A percentile compares a stretch with the other conserved stretches of the same genome.
phyloP scores from a whole-genome alignment of 2,113 vertebrate genomes.

The Drymodes brunneopygia region DNA sequence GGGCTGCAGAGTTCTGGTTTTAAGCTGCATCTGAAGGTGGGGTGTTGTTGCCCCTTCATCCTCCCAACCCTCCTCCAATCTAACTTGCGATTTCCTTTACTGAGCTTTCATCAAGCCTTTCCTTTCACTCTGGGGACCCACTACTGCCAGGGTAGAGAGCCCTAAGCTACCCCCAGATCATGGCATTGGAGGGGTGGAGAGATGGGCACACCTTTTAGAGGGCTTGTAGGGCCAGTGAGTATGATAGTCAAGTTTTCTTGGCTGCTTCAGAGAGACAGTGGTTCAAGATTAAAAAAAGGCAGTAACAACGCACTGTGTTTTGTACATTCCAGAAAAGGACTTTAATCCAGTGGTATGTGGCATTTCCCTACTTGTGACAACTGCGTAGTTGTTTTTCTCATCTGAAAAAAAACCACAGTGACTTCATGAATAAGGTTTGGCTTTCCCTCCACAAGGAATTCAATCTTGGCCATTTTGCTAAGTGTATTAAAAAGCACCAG shows the following conservation, averaged over 20 bases:
- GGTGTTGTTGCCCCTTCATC: background rate
- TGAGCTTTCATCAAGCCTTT: background rate
- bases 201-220: background rate
- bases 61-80: background rate
- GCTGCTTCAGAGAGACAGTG: constrained; percentile 3
- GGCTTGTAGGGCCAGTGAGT: background rate
- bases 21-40: background rate
- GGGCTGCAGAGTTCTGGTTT: background rate
- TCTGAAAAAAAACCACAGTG: background rate
- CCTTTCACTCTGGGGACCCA: background rate
- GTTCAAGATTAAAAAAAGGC: constrained; percentile 8
- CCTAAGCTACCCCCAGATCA: accelerated
- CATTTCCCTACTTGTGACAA: constrained; percentile 50
- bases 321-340: background rate
- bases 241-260: background rate
- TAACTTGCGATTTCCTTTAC: background rate
- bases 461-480: background rate
- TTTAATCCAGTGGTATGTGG: constrained; percentile 1
- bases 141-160: background rate
- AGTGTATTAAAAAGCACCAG: background rate
- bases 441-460: constrained; percentile 8
- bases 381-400: constrained; percentile 26
- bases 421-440: constrained; percentile 14
- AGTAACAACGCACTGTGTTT: constrained; percentile 1
- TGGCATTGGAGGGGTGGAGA: background rate